Percentiles rank a stretch among this genome's conserved stretches.
phyloP scores from a whole-genome alignment of 2,888 invertebrate genomes.

The Lycia hirtaria region DNA sequence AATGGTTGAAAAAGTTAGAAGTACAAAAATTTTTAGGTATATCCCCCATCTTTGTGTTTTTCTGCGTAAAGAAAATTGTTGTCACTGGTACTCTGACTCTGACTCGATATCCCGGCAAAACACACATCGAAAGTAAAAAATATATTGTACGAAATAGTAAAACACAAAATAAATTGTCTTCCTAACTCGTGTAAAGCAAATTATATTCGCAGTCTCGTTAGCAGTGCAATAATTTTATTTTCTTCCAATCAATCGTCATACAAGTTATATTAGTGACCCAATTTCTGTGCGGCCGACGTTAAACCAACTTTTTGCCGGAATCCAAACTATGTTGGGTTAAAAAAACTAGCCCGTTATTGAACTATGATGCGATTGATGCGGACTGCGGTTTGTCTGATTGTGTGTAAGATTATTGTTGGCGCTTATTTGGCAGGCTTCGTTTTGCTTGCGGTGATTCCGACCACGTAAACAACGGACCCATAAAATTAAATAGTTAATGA shows the following conservation, averaged over 20 bases:
- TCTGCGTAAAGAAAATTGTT: too few species aligned
- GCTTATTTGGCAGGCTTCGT: conserved; percentile 46
- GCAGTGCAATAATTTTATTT: conserved; percentile 48
- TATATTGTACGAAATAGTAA: too few species aligned
- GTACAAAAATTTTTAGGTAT: too few species aligned
- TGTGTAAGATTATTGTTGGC: conserved; percentile 61
- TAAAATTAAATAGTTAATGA: conserved; percentile 60
- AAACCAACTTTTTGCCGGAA: conserved; percentile 61
- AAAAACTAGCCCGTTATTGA: conserved; percentile 68
- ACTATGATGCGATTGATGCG: conserved; percentile 47
- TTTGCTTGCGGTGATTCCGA: conserved; percentile 45
- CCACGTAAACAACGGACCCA: conserved; percentile 58
- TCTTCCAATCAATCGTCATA: conserved; percentile 48
- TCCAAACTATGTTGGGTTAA: conserved; percentile 57
- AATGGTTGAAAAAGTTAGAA: too few species aligned
- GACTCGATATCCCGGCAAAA: too few species aligned
- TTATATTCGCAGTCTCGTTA: conserved; percentile 39
- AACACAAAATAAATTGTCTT: too few species aligned
- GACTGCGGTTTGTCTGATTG: conserved; percentile 67
- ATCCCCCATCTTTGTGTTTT: too few species aligned
- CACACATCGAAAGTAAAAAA: too few species aligned
- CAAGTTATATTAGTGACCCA: conserved; percentile 56
- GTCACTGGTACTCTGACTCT: too few species aligned
- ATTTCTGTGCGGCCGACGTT: conserved; percentile 57
- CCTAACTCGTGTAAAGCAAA: conserved; percentile 3